A percentile compares a stretch with the other conserved stretches of the same genome.
Evolutionary conservation across 2,113 vertebrate species (phyloP).

Genomic region (Dissostichus mawsoni): DNA sequence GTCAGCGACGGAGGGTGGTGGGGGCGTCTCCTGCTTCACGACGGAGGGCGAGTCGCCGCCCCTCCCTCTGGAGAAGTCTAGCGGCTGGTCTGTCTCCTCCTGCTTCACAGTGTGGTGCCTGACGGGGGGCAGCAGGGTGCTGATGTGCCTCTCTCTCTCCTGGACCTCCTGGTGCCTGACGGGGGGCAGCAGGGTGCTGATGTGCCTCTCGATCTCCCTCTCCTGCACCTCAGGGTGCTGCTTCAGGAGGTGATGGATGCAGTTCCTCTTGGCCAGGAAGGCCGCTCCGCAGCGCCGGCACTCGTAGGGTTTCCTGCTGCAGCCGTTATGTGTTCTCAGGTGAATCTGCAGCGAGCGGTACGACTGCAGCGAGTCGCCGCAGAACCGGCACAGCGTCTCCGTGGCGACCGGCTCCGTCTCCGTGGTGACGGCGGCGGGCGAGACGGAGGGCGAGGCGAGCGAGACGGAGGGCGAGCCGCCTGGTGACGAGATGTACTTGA

Average conservation of each 20-base stretch:
- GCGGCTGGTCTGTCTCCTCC: slow-evolving; percentile 90
- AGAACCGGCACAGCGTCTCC: slow-evolving; percentile 90
- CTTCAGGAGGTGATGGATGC: slow-evolving; percentile 96
- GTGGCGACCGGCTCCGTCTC: slow-evolving; percentile 80
- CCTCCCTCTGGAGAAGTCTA: slow-evolving; percentile 94
- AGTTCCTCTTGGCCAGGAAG: slow-evolving; percentile 95
- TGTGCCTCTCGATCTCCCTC: slow-evolving; percentile 54
- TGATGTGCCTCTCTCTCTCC: too few relatives aligned
- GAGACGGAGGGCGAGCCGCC: too few relatives aligned
- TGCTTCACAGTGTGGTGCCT: slow-evolving; percentile 84
- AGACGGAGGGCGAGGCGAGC: background rate
- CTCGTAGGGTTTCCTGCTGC: slow-evolving; percentile 94
- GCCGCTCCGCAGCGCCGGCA: slow-evolving; percentile 93
- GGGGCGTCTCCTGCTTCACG: slow-evolving; percentile 88
- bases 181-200: too few relatives aligned
- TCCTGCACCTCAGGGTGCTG: slow-evolving; percentile 94
- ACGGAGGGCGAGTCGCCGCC: slow-evolving; percentile 73
- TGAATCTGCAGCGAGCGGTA: slow-evolving; percentile 95
- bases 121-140: too few relatives aligned
- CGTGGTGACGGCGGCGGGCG: slow-evolving; percentile 42
- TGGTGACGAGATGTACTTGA: slow-evolving; percentile 92
- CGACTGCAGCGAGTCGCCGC: slow-evolving; percentile 92
- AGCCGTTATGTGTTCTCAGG: slow-evolving; percentile 93
- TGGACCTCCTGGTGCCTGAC: slow-evolving; percentile 44
- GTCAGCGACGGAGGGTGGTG: slow-evolving; percentile 81